Evolutionary conservation across 2,113 vertebrate species (phyloP), one percentile per base, ranked within the genome.

Genomic region (Pluvialis apricaria): DNA sequence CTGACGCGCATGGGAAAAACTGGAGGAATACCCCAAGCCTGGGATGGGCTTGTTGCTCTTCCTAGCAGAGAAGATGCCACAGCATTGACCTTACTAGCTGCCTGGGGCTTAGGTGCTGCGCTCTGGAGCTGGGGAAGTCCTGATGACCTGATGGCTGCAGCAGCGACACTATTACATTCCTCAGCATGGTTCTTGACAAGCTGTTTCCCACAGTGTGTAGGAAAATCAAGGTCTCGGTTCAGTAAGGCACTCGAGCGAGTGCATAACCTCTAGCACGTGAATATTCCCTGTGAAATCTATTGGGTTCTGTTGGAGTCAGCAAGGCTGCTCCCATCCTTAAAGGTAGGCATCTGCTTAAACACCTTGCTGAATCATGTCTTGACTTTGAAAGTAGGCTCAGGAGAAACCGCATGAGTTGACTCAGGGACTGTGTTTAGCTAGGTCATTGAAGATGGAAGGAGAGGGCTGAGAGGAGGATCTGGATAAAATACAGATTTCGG

Each of bases 341-440:
- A 97, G 94, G 91, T 88, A 95, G 84, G 66, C 86, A 95, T 95
- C 86, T 96, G 92, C 86, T 92, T 95, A 95, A 94, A 70, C 79
- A 88, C 95, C 55, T 90, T 96, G 94, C 96, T 97, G 96, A 97
- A 90, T 97, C 96, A 96, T 94, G 94, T 83, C 93, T 95, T 96
- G 84, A 94, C 93, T 97, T 95, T 96, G 91, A 96, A 95, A 88
- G 89, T 12, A 94, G 78, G 73, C 71, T 94, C 64, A 25, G 51
- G 71, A 91, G 75, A 97, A 97, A 97, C 97, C 97, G 90, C 97
- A 95, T 82, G 32, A 90, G 92, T 95, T 95, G 89, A 95, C 58
- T 95, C 38, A 34, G 93, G 78, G 86, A 76, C 96, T 83, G 45
- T 87, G 70, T 81, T 91, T 94, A 65, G 86, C 69, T 82, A 80